A percentile compares a stretch with the other conserved stretches of the same genome.
Evolutionary conservation across 2,113 vertebrate genomes (phyloP).

Genomic region (Caranx ignobilis): DNA sequence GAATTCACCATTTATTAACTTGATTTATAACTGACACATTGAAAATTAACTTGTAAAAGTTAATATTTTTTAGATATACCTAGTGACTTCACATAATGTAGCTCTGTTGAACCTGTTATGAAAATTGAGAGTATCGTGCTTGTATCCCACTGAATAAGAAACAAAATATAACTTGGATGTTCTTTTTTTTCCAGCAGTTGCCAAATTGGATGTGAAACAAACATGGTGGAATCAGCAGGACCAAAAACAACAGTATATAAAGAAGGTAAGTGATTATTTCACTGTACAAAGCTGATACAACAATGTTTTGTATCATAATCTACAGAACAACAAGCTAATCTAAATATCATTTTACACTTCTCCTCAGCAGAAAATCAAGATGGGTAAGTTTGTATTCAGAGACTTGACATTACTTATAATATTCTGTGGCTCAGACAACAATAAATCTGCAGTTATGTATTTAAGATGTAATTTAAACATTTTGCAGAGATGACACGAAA

Average conservation of each 20-base stretch:
- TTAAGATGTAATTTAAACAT: neutral
- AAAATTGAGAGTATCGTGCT: neutral
- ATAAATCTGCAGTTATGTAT: conserved; percentile 9
- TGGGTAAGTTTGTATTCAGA: conserved; percentile 52
- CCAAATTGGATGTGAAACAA: neutral
- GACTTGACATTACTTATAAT: neutral
- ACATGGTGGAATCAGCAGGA: conserved; percentile 44
- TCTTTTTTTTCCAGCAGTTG: neutral
- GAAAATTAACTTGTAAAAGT: neutral
- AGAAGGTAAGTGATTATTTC: conserved; percentile 32
- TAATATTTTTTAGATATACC: no score
- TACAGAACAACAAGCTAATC: neutral
- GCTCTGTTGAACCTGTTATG: neutral
- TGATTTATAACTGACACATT: no score
- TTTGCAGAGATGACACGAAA: conserved; percentile 69
- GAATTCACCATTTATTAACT: neutral
- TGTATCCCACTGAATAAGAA: neutral
- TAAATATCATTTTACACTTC: neutral
- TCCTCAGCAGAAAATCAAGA: conserved; percentile 36
- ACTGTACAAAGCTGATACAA: neutral
- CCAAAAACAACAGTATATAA: conserved; percentile 12
- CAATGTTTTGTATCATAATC: neutral
- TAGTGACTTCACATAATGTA: neutral
- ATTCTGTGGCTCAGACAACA: neutral
- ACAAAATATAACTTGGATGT: neutral